Evolutionary conservation across 2,113 vertebrate species (phyloP), one percentile per base, ranked within the genome.

Genomic region (Tachysurus fulvidraco): DNA sequence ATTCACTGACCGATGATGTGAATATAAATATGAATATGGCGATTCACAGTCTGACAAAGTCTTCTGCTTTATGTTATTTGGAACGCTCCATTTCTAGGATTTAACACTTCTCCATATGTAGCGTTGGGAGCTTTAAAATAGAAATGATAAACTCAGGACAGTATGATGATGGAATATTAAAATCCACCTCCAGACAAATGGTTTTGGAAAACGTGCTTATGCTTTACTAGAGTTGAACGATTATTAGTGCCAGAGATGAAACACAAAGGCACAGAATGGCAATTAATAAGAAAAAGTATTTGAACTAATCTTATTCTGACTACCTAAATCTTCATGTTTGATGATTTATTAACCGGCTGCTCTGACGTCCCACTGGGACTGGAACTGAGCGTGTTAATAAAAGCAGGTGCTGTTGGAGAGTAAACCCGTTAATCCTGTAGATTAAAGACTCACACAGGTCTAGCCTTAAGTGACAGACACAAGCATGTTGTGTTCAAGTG

Each of bases 211-310:
- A 12, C 0, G 80, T 50, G 80, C 59, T 82, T 44, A 50, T 28
- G 21, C 41, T 46, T 82, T 46, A 82, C 50, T 65, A 60, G 30
- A n/a, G 25, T 64, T 82, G 46, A 65, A 82, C 64, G 41, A 64
- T 64, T 64, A 64, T 65, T 64, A 65, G 80, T 64, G 80, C 13
- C 80, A 50, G 21, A 64, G 23, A 46, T 2, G 41, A 64, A 82
- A 46, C 59, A 17, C 36, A 5, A 81, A 62, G 59, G 5, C 79
- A 81, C 78, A 25, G 80, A 46, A 46, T 62, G 41, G 21, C 80
- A 81, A 81, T 81, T 81, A 81, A 81, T 62, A 62, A 80, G 28
- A 36, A 46, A 59, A 44, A 7, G 23, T 62, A 64, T 81, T 62
- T 6, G 46, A n/a, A 10, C 19, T 46, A 44, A 81, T 81, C 80